Conservation (phyloP, 2,888 invertebrate species). For the Ypsolopha sequella region DNA sequence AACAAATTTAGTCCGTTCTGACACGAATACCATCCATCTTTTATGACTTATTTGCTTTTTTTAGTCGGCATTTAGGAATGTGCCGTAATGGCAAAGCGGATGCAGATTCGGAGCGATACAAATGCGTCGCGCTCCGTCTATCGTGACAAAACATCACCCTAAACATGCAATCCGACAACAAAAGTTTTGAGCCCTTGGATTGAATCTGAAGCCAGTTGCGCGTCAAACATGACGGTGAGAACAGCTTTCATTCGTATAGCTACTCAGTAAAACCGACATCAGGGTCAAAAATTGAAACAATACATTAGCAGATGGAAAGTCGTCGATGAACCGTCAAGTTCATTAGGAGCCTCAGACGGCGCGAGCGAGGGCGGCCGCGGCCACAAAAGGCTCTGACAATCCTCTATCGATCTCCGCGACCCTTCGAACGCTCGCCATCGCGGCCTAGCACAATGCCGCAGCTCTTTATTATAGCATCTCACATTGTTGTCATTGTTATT, state of each 20-base stretch:
- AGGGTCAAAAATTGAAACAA: neutral
- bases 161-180: neutral
- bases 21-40: constrained; percentile 16
- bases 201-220: too few species aligned
- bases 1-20: constrained; percentile 28
- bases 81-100: constrained; percentile 8
- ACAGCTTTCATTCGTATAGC: too few species aligned
- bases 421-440: constrained; percentile 60
- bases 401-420: constrained; percentile 62
- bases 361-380: constrained; percentile 13
- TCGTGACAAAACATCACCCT: neutral
- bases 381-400: constrained; percentile 28
- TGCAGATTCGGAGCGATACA: constrained; percentile 8
- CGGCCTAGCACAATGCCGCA: constrained; percentile 64
- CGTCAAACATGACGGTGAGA: too few species aligned
- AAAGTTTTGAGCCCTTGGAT: too few species aligned
- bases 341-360: neutral
- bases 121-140: neutral
- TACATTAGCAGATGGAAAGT: neutral
- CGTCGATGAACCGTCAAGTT: neutral
- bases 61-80: neutral
- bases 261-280: neutral
- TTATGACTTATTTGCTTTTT: constrained; percentile 5
- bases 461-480: constrained; percentile 72
- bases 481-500: constrained; percentile 72